phyloP scores from a whole-genome alignment of 1,140 invertebrate genomes.

The Rhagoletis zephyria region DNA sequence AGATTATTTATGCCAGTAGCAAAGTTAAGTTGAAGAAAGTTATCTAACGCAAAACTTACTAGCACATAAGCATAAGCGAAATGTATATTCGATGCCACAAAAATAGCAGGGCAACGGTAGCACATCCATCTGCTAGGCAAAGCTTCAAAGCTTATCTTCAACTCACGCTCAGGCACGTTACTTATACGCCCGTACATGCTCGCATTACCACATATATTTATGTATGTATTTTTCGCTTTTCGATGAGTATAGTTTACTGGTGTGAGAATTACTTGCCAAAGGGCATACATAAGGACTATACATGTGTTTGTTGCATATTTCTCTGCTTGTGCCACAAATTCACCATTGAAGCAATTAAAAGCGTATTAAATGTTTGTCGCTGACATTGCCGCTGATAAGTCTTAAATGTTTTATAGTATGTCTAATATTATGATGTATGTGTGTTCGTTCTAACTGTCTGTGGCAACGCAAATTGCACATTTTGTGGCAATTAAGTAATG shows the following conservation, averaged over 20 bases:
- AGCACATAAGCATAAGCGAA: background rate
- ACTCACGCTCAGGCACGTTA: background rate
- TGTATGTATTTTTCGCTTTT: too few species aligned
- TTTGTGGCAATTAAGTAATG: constrained; percentile 48
- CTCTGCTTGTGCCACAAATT: background rate
- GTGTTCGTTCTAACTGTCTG: constrained; percentile 5
- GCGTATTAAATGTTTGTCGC: constrained; percentile 45
- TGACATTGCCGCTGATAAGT: constrained; percentile 41
- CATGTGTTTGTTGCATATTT: background rate
- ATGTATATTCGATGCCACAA: background rate
- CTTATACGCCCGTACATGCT: background rate
- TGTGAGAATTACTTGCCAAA: background rate
- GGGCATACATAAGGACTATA: background rate
- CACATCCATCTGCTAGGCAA: background rate
- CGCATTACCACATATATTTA: background rate
- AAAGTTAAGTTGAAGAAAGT: background rate
- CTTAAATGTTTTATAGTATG: constrained; percentile 4
- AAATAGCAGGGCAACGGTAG: background rate
- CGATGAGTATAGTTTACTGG: background rate
- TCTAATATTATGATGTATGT: background rate
- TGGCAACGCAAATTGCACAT: constrained; percentile 43
- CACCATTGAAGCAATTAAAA: constrained; percentile 42
- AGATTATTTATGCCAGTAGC: background rate
- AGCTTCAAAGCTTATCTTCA: background rate
- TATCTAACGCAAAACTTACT: background rate